Evolutionary conservation across 2,888 invertebrate species (phyloP).

Genomic region (Athrips mouffetella): DNA sequence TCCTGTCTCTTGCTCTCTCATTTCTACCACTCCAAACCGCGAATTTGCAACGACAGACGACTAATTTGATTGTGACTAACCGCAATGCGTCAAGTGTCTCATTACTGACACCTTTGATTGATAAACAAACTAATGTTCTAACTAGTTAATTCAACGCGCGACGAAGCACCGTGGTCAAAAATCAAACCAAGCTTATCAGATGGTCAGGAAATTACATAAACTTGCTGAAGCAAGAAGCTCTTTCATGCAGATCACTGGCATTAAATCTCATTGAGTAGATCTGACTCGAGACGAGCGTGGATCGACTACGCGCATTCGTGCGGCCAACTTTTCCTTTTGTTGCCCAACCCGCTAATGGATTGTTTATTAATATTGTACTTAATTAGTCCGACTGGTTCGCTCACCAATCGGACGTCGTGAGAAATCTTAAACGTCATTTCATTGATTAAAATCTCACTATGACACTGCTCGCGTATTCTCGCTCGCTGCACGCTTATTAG

Average conservation of each 20-base stretch:
- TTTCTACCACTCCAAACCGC: slow-evolving; percentile 35
- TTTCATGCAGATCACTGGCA: not conserved
- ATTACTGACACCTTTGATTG: slow-evolving; percentile 6
- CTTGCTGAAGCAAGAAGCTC: not conserved
- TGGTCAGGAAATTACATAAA: not conserved
- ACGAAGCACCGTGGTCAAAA: not conserved
- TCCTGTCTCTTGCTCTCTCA: slow-evolving; percentile 59
- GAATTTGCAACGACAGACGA: slow-evolving; percentile 20
- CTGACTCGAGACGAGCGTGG: not conserved
- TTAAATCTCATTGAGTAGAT: slow-evolving; percentile 8
- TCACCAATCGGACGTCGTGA: slow-evolving; percentile 28
- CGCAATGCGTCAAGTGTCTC: slow-evolving; percentile 10
- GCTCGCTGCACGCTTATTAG: too few species aligned
- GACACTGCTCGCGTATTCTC: slow-evolving; percentile 19
- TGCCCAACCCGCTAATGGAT: slow-evolving; percentile 44
- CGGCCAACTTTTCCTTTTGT: slow-evolving; percentile 30
- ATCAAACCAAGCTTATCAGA: not conserved
- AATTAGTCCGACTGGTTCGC: slow-evolving; percentile 38
- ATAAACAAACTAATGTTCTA: slow-evolving; percentile 2
- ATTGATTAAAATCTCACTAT: slow-evolving; percentile 40
- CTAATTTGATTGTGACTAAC: slow-evolving; percentile 12
- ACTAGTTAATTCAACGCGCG: not conserved
- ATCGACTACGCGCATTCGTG: slow-evolving; percentile 18
- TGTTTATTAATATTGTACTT: slow-evolving; percentile 57
- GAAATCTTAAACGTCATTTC: slow-evolving; percentile 36